phyloP scores from a whole-genome alignment of 1,140 invertebrate species.

The Drosophila ambigua region DNA sequence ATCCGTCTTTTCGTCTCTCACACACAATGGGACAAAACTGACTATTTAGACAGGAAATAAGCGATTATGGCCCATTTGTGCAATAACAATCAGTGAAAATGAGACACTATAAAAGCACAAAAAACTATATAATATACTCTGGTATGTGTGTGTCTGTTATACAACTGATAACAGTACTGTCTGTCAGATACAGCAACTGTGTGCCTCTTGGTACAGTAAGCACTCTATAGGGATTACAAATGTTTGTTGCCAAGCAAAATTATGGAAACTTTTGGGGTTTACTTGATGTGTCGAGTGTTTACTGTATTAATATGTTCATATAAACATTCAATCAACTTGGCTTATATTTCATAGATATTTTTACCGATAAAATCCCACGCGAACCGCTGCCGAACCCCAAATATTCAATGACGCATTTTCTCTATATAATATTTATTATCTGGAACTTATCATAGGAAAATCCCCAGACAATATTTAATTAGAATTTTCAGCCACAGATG shows the following conservation, averaged over 20 bases:
- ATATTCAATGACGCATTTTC: neutral
- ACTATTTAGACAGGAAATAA: slow-evolving; percentile 59
- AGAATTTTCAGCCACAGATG: neutral
- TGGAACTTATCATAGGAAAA: slow-evolving; percentile 4
- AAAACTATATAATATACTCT: neutral
- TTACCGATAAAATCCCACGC: slow-evolving; percentile 3
- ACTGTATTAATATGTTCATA: no score
- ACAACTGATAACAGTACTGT: slow-evolving; percentile 4
- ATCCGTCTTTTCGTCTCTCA: slow-evolving; percentile 16
- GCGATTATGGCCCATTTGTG: slow-evolving; percentile 55
- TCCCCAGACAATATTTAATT: neutral
- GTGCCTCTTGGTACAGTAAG: no score
- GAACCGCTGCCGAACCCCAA: neutral
- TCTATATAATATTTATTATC: neutral
- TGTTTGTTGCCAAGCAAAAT: no score
- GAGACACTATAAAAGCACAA: slow-evolving; percentile 31
- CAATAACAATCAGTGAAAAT: slow-evolving; percentile 39
- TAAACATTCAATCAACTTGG: no score
- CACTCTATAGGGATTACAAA: no score
- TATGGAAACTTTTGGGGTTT: no score
- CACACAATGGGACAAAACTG: slow-evolving; percentile 27
- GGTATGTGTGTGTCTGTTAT: neutral
- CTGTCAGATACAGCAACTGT: no score
- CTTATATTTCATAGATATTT: neutral
- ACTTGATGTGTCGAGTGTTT: no score